Evolutionary conservation across 2,797 vertebrate genomes (phyloP), one percentile per base, ranked within the genome.

Genomic region (Carcharodon carcharias): DNA sequence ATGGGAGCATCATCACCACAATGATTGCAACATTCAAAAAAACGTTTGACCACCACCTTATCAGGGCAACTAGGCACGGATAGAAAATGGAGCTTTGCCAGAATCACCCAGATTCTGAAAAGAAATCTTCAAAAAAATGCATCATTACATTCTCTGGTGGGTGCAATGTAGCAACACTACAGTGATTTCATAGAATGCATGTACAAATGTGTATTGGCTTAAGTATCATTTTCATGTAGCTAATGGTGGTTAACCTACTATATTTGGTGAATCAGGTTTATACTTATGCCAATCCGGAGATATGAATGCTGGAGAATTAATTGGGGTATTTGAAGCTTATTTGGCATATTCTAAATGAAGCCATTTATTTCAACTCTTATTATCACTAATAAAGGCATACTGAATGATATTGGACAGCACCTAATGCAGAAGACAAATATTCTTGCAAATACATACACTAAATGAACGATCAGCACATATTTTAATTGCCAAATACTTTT

Each of bases 341-440:
- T n/a, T 50, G 40, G 23, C 40, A 63, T 94, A 73, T 31, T 95
- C 94, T 54, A 95, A 95, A 54, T 58, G 28, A 95, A 95, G 69
- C 50, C 18, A 56, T 77, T 95, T 71, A 77, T 35, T 94, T 94
- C 18, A 95, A 95, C 65, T 58, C 28, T 28, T 18, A 35, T 61
- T 4, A 35, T 35, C 67, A 40, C n/a, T 65, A 26, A 93, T 93
- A 45, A 93, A 93, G n/a, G 4, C 63, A n/a, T 35, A 31, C 8
- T 95, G 28, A 50, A 77, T 95, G 45, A 95, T 71, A 95, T 14
- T 71, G 58, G 56, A 35, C 58, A 93, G 0, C 23, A 45, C 18
- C n/a, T 67, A 93, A 50, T 26, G 7, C 63, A 93, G 40, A 21
- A 67, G 40, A 23, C 61, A 28, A 93, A n/a, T 65, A 93, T 93